A percentile compares a stretch with the other conserved stretches of the same genome.
Evolutionary conservation across 1,140 invertebrate species (phyloP).

Genomic region (Pseudoatta argentina): DNA sequence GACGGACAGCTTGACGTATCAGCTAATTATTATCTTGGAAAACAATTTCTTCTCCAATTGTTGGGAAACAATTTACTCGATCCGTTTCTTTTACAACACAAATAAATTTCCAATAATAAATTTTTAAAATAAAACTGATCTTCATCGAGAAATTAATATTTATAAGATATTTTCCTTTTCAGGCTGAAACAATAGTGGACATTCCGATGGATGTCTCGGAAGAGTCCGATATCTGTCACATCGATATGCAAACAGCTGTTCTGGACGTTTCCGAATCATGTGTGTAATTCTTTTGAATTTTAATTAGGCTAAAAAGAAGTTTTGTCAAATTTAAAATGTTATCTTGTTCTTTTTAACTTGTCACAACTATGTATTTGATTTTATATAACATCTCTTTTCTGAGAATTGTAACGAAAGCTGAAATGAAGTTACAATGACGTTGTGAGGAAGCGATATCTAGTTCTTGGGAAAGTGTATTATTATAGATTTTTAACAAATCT

Average conservation of each 20-base stretch:
- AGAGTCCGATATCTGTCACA: conserved; percentile 25
- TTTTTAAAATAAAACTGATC: too few relatives aligned
- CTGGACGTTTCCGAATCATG: conserved; percentile 12
- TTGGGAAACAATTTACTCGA: neutral
- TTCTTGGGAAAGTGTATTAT: neutral
- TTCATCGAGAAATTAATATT: neutral
- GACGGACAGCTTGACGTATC: neutral
- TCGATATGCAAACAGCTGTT: conserved; percentile 58
- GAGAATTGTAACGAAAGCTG: neutral
- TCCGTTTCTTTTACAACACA: too few relatives aligned
- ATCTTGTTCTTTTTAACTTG: neutral
- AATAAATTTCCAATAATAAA: too few relatives aligned
- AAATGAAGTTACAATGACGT: neutral
- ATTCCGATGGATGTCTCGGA: conserved; percentile 14
- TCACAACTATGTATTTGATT: neutral
- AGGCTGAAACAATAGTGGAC: conserved; percentile 64
- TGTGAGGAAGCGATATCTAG: neutral
- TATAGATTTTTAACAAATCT: neutral
- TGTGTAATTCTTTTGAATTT: conserved; percentile 47
- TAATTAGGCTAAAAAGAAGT: neutral
- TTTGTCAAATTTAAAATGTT: neutral
- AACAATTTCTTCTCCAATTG: neutral
- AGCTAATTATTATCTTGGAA: neutral
- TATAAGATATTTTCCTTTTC: neutral
- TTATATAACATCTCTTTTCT: neutral